These are phyloP conservation scores for Athetis lepigone DNA, from an alignment of 2,888 invertebrate genomes.

Conservation along the genomic window DNA sequence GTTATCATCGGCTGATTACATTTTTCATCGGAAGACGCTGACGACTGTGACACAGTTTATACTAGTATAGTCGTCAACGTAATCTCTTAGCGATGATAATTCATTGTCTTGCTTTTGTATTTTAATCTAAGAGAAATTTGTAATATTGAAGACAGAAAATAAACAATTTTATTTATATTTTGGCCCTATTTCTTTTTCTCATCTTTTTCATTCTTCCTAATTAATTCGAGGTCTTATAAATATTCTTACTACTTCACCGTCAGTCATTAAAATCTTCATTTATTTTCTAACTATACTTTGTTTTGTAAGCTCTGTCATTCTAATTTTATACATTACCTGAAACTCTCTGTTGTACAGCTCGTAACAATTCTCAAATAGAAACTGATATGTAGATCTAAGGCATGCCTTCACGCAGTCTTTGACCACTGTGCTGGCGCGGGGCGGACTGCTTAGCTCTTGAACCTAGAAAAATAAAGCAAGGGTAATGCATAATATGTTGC, in stretches of 20 bases:
- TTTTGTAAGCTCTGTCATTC: not conserved
- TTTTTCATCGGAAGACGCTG: no score
- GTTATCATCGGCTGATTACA: not conserved
- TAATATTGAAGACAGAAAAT: no score
- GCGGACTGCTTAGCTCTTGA: constrained; percentile 99
- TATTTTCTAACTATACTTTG: not conserved
- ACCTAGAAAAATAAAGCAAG: constrained; percentile 91
- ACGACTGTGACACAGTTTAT: no score
- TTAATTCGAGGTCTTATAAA: no score
- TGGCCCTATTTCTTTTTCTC: no score
- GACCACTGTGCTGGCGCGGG: constrained; percentile 99
- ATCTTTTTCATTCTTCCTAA: no score
- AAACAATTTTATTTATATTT: no score
- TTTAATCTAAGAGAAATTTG: no score
- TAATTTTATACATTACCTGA: constrained; percentile 89
- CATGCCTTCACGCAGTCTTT: constrained; percentile 99
- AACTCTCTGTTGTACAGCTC: constrained; percentile 98
- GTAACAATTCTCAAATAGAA: constrained; percentile 99
- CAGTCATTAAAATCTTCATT: not conserved
- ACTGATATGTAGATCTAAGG: constrained; percentile 99
- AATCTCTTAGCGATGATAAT: no score
- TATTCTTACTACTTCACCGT: not conserved
- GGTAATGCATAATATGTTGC: no score
- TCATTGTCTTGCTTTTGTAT: no score
- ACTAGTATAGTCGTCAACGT: no score